phyloP scores from a whole-genome alignment of 2,888 invertebrate species.

The Nesidiocoris tenuis region DNA sequence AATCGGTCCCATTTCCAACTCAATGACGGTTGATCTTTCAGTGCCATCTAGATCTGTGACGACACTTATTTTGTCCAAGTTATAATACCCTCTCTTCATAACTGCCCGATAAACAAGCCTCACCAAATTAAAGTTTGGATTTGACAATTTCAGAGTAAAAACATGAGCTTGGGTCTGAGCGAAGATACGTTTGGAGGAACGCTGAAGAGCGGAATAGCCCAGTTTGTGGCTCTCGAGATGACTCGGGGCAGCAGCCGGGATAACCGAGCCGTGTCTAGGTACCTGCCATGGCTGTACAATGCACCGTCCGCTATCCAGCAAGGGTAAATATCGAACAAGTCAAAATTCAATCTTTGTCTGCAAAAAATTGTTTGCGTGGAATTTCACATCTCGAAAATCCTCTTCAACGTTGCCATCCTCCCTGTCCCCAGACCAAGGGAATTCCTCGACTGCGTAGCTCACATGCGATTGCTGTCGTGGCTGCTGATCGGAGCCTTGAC shows the following conservation, averaged over 20 bases:
- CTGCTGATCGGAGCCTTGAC: constrained; percentile 91
- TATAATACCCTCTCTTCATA: too few relatives aligned
- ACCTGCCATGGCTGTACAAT: constrained; percentile 88
- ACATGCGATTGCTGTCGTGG: constrained; percentile 94
- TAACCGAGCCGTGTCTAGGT: constrained; percentile 73
- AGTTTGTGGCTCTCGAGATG: constrained; percentile 90
- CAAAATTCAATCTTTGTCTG: too few relatives aligned
- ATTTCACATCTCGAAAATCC: too few relatives aligned
- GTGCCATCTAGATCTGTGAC: too few relatives aligned
- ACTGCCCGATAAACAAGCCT: too few relatives aligned
- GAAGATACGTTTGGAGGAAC: constrained; percentile 96
- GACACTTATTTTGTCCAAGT: too few relatives aligned
- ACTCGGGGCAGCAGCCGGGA: constrained; percentile 83
- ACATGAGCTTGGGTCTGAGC: constrained; percentile 72
- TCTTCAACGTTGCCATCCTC: too few relatives aligned
- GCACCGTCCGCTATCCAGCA: constrained; percentile 77
- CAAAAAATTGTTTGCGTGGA: too few relatives aligned
- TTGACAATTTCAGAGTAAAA: constrained; percentile 67
- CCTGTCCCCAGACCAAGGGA: constrained; percentile 77
- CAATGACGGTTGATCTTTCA: too few relatives aligned
- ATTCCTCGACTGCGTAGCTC: constrained; percentile 91
- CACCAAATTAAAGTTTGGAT: too few relatives aligned
- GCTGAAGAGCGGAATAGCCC: constrained; percentile 92
- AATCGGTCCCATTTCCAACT: too few relatives aligned
- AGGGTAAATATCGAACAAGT: constrained; percentile 71